phyloP scores from a whole-genome alignment of 2,888 invertebrate genomes.

The Sericinus montela region DNA sequence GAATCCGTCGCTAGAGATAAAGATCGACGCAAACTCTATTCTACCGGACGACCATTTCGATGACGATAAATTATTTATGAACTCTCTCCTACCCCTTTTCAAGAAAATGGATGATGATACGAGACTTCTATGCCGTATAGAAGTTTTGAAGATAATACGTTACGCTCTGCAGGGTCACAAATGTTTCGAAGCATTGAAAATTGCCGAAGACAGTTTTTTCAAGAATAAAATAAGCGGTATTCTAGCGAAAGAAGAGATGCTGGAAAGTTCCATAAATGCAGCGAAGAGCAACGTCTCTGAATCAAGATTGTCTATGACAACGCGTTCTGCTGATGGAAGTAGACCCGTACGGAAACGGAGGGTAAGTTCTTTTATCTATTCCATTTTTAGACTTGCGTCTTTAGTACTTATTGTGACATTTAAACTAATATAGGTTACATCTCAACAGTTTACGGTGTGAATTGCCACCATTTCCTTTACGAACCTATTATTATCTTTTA shows the following conservation, averaged over 20 bases:
- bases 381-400: no score
- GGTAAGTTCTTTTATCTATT: slow-evolving; percentile 42
- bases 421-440: no score
- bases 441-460: no score
- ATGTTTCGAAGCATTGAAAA: slow-evolving; percentile 53
- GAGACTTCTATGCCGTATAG: slow-evolving; percentile 58
- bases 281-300: slow-evolving; percentile 29
- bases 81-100: slow-evolving; percentile 61
- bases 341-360: slow-evolving; percentile 59
- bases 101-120: slow-evolving; percentile 73
- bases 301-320: slow-evolving; percentile 60
- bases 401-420: no score
- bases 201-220: slow-evolving; percentile 53
- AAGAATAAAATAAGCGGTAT: slow-evolving; percentile 45
- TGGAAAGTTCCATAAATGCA: slow-evolving; percentile 25
- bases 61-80: slow-evolving; percentile 68
- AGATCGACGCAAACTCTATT: slow-evolving; percentile 63
- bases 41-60: slow-evolving; percentile 67
- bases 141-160: slow-evolving; percentile 62
- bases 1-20: slow-evolving; percentile 51
- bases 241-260: slow-evolving; percentile 44
- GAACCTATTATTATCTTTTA: no score
- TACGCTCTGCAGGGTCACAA: slow-evolving; percentile 62
- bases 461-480: no score
- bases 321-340: slow-evolving; percentile 65